phyloP scores from a whole-genome alignment of 2,888 invertebrate species.

The Brachyptera risi region DNA sequence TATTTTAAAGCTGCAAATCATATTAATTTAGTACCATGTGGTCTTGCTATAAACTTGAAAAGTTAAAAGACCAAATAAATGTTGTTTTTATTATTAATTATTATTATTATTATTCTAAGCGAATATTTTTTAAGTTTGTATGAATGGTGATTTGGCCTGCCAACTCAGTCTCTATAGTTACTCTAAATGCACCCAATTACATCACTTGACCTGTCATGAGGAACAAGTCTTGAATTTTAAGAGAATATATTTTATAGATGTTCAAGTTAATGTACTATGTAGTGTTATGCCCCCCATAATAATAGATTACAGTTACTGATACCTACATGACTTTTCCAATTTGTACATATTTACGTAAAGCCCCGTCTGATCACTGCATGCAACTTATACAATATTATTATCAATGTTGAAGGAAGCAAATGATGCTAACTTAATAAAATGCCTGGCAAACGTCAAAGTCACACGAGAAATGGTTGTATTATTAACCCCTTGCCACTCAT shows the following conservation, averaged over 20 bases:
- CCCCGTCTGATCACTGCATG: constrained; percentile 6
- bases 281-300: no score
- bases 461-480: no score
- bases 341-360: constrained; percentile 5
- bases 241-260: constrained; percentile 12
- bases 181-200: no score
- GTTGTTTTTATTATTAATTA: neutral
- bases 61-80: constrained; percentile 16
- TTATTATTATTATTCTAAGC: neutral
- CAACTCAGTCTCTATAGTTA: no score
- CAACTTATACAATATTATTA: constrained; percentile 9
- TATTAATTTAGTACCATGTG: neutral
- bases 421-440: constrained; percentile 10
- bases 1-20: neutral
- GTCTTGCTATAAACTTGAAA: constrained; percentile 16
- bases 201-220: no score
- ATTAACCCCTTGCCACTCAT: neutral
- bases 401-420: constrained; percentile 18
- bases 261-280: constrained; percentile 11
- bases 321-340: neutral
- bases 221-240: no score
- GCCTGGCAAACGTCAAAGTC: no score
- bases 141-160: neutral
- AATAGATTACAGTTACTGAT: neutral
- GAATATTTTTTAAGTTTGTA: neutral